Conservation (phyloP, 2,113 vertebrate genomes). For the Prionailurus viverrinus region DNA sequence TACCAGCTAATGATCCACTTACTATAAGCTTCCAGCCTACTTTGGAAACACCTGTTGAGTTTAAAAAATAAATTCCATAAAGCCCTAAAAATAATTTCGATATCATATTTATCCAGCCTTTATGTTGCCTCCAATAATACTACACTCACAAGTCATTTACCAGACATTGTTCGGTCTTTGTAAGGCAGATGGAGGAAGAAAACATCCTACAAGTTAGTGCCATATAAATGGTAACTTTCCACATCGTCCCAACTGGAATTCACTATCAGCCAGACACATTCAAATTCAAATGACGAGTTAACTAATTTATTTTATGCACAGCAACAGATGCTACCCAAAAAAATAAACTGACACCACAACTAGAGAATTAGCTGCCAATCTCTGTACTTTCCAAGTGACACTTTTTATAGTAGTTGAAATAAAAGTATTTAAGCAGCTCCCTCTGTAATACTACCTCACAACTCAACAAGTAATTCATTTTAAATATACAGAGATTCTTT, state of each 20-base stretch:
- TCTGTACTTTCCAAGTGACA: slow-evolving; percentile 2
- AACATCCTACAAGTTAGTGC: background rate
- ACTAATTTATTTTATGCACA: background rate
- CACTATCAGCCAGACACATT: background rate
- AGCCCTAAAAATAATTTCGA: slow-evolving; percentile 7
- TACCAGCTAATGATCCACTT: background rate
- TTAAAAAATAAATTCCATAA: slow-evolving; percentile 48
- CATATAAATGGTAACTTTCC: background rate
- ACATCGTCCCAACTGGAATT: background rate
- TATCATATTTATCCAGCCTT: background rate
- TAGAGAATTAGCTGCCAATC: background rate
- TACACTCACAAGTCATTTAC: background rate
- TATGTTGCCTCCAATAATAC: background rate
- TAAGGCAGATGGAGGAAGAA: background rate
- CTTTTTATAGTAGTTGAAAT: background rate
- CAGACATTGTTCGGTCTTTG: background rate
- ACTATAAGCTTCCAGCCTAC: background rate
- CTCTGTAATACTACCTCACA: slow-evolving; percentile 27
- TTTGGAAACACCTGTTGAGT: background rate
- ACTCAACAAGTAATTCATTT: slow-evolving; percentile 11
- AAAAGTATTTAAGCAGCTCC: slow-evolving; percentile 22
- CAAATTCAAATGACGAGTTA: background rate
- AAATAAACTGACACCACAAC: slow-evolving; percentile 49
- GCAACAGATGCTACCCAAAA: background rate
- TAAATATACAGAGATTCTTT: background rate